Percentiles rank a stretch among this genome's conserved stretches.
Conservation (phyloP, 2,113 vertebrate species). For the Sebastes fasciatus region DNA sequence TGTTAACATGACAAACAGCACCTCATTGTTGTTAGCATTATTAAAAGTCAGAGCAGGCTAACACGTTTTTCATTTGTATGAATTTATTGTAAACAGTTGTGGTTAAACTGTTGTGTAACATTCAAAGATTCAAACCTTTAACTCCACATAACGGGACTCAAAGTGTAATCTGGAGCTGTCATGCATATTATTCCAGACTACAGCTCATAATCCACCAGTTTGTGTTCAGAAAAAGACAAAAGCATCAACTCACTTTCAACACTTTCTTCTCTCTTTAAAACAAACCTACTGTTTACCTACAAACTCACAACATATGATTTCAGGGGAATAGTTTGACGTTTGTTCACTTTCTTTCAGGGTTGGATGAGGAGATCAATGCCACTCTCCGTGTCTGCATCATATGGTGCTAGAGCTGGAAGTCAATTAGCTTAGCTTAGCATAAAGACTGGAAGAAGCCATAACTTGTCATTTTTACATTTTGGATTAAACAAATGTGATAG, state of each 20-base stretch:
- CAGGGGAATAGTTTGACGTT: not conserved
- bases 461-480: not conserved
- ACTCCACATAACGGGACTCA: not conserved
- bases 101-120: constrained; percentile 1
- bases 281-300: not conserved
- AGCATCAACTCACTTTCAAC: not conserved
- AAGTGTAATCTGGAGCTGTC: not conserved
- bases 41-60: constrained; percentile 1
- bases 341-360: not conserved
- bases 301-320: not conserved
- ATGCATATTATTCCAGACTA: not conserved
- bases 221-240: not conserved
- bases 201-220: not conserved
- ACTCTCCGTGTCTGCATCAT: not conserved
- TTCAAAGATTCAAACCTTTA: not conserved
- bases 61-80: not conserved
- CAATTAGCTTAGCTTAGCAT: constrained; percentile 8
- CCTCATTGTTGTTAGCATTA: not conserved
- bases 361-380: not conserved
- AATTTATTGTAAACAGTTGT: not conserved
- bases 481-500: not conserved
- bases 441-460: not conserved
- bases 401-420: not conserved
- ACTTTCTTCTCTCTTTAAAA: not conserved
- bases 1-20: constrained; percentile 11